Conservation (phyloP, 1,140 invertebrate species). For the Rhagoletis pomonella region DNA sequence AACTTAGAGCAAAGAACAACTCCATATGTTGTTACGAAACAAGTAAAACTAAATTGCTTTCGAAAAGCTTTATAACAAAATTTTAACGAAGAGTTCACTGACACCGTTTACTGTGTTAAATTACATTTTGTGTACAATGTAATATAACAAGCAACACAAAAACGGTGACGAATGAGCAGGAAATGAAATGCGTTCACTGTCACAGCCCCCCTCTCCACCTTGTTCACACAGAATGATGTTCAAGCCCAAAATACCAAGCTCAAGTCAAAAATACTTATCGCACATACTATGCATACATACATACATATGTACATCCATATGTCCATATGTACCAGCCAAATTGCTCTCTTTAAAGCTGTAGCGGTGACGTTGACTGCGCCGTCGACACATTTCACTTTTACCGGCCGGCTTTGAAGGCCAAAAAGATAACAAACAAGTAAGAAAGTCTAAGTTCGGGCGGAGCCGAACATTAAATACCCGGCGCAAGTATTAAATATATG, state of each 20-base stretch:
- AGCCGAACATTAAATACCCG: too few species aligned
- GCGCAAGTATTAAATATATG: too few species aligned
- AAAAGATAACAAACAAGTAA: not conserved
- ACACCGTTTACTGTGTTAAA: not conserved
- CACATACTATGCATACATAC: not conserved
- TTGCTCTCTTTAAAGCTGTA: not conserved
- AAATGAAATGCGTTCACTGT: constrained; percentile 8
- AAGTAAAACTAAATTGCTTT: not conserved
- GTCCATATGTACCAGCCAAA: not conserved
- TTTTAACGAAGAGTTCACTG: not conserved
- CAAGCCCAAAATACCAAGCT: constrained; percentile 1
- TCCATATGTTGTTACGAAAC: not conserved
- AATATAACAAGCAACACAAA: not conserved
- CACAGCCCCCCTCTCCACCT: not conserved
- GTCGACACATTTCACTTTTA: constrained; percentile 57
- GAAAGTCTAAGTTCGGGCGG: too few species aligned
- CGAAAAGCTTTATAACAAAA: not conserved
- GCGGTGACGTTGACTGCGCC: not conserved
- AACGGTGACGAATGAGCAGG: not conserved
- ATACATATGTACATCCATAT: too few species aligned
- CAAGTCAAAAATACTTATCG: constrained; percentile 8
- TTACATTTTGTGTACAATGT: not conserved
- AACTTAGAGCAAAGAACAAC: not conserved
- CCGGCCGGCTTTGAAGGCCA: constrained; percentile 55
- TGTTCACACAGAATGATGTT: not conserved